A percentile compares a stretch with the other conserved stretches of the same genome.
phyloP scores from a whole-genome alignment of 2,797 vertebrate genomes.

The Florisuga fusca region DNA sequence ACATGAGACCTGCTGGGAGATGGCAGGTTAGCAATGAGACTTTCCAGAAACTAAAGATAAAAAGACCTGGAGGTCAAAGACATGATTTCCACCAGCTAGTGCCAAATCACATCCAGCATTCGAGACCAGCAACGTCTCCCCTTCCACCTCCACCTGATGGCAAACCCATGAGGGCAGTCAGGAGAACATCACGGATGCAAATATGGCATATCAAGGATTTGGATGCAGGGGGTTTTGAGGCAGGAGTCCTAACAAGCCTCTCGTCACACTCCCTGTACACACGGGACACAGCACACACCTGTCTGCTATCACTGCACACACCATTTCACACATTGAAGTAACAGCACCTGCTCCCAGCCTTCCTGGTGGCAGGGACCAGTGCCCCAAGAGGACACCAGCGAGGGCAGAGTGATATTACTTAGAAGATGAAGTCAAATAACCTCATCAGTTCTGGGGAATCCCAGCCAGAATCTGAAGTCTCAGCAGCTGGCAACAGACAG shows the following conservation, averaged over 20 bases:
- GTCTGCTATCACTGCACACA: fast-evolving
- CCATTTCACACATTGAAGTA: background rate
- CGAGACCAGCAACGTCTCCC: background rate
- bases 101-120: background rate
- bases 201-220: background rate
- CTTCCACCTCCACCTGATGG: background rate
- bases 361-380: background rate
- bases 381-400: background rate
- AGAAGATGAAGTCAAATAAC: background rate
- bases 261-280: fast-evolving
- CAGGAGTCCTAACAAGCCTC: background rate
- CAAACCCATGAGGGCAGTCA: background rate
- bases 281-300: background rate
- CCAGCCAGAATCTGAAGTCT: fast-evolving
- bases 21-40: background rate
- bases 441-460: background rate
- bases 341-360: background rate
- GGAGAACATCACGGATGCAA: background rate
- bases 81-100: fast-evolving
- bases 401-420: background rate
- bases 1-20: background rate
- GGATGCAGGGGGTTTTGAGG: background rate
- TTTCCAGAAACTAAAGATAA: background rate
- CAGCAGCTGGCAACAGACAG: background rate
- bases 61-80: background rate